Conservation (phyloP, 2,797 vertebrate genomes). For the Prunella strophiata region DNA sequence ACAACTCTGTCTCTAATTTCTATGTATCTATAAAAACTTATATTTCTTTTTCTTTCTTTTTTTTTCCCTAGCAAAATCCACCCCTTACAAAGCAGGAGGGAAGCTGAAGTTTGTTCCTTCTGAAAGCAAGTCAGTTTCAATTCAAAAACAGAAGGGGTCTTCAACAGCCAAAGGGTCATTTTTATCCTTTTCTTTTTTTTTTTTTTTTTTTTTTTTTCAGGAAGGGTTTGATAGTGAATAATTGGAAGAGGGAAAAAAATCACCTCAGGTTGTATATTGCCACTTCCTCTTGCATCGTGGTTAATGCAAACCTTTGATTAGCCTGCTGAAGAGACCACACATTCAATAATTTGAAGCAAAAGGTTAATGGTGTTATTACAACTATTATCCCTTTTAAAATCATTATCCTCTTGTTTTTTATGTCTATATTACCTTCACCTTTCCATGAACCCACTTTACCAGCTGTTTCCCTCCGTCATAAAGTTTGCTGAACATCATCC, state of each 20-base stretch:
- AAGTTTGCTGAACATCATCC: conserved; percentile 94
- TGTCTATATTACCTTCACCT: conserved; percentile 98
- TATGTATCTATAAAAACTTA: neutral
- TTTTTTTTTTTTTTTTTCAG: neutral
- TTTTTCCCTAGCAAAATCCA: neutral
- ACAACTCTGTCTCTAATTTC: neutral
- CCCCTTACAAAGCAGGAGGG: neutral
- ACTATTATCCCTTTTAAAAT: conserved; percentile 95
- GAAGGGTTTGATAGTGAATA: conserved; percentile 18
- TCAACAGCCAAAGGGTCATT: neutral
- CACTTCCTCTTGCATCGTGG: conserved; percentile 55
- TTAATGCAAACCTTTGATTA: conserved; percentile 78
- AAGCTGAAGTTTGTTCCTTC: neutral
- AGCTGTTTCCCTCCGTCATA: conserved; percentile 91
- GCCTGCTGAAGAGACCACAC: conserved; percentile 76
- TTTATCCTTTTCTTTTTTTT: neutral
- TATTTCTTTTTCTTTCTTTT: neutral
- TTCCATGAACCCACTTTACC: conserved; percentile 96
- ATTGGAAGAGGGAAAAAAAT: conserved; percentile 48
- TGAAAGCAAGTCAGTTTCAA: neutral
- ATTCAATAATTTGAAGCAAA: conserved; percentile 84
- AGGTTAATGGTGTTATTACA: conserved; percentile 94
- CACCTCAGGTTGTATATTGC: conserved; percentile 57
- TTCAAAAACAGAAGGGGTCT: neutral
- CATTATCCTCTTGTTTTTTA: conserved; percentile 91